Conservation (phyloP, 2,888 invertebrate genomes). For the Exocentrus adspersus region DNA sequence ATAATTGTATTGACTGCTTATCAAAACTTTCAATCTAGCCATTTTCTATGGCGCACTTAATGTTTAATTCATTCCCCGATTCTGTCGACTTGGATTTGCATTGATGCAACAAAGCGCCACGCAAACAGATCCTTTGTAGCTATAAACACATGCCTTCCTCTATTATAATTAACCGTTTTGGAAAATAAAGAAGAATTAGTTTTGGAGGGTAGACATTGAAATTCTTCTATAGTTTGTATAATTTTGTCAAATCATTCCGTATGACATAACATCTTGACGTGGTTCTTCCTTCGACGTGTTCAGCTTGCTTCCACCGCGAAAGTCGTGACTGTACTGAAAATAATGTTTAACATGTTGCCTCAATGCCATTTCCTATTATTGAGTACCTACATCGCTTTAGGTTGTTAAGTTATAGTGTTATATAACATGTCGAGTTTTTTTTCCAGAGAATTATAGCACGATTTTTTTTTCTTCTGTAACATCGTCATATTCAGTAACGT, state of each 20-base stretch:
- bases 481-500: not conserved
- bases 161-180: too few relatives aligned
- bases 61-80: conserved; percentile 17
- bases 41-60: conserved; percentile 8
- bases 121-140: too few relatives aligned
- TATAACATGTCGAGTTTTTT: conserved; percentile 14
- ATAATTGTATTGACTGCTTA: conserved; percentile 24
- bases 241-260: not conserved
- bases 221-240: too few relatives aligned
- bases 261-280: conserved; percentile 20
- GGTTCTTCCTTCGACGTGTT: conserved; percentile 10
- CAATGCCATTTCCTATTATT: conserved; percentile 30
- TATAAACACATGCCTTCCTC: too few relatives aligned
- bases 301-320: conserved; percentile 20
- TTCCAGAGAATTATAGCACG: too few relatives aligned
- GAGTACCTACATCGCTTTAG: conserved; percentile 14
- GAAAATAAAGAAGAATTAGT: too few relatives aligned
- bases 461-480: conserved; percentile 3
- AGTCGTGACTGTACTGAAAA: conserved; percentile 33
- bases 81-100: not conserved
- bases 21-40: conserved; percentile 15
- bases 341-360: conserved; percentile 26
- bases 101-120: conserved; percentile 3
- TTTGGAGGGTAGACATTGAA: too few relatives aligned
- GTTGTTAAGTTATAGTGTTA: conserved; percentile 23